Base-by-base conservation (phyloP, 2,113 vertebrate species). In the Tetrao urogallus region DNA sequence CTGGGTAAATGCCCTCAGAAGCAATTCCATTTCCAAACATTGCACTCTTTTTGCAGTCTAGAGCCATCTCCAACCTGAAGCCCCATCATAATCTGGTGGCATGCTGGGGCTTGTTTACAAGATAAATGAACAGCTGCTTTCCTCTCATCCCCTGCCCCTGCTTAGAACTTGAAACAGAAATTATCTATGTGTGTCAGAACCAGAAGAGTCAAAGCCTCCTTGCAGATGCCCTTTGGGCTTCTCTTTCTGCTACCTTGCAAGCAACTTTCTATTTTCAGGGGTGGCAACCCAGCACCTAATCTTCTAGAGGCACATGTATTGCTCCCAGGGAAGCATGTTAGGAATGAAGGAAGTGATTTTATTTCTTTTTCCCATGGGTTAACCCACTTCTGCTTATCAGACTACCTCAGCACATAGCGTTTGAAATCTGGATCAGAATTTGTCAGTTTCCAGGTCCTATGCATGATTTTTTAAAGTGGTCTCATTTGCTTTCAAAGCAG, bases 101-200 rank as follows among this genome's bases (percentile, higher is more conserved):
- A 75, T 0, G 2, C 73, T 73, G 73, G 82, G 70, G 57, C 85
- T 88, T 94, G 93, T 88, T 96, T 94, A 93, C 91, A 94, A 94
- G 93, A 95, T 95, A 93, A 91, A 94, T 72, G 64, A 94, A 80
- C 91, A 95, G 69, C 85, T 90, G 85, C 76, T 86, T 95, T 94
- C 82, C 87, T 93, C 84, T 95, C 91, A 95, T 85, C 78, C 6
- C 0, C 82, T 87, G 82, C 87, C 89, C 82, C 50, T 75, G 75
- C 60, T 93, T 94, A 7, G 0, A 86, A 91, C 86, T 86, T 86
- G 88, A 91, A 95, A 93, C 75, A 63, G 66, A 80, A 90, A 92
- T 94, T 95, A 94, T 94, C 92, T 90, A 24, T 91, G 72, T 85
- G 27, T 83, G 86, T 88, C 94, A 94, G 70, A 95, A 88, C 36